Conservation (phyloP, 1,140 invertebrate genomes). For the Eueides isabella region DNA sequence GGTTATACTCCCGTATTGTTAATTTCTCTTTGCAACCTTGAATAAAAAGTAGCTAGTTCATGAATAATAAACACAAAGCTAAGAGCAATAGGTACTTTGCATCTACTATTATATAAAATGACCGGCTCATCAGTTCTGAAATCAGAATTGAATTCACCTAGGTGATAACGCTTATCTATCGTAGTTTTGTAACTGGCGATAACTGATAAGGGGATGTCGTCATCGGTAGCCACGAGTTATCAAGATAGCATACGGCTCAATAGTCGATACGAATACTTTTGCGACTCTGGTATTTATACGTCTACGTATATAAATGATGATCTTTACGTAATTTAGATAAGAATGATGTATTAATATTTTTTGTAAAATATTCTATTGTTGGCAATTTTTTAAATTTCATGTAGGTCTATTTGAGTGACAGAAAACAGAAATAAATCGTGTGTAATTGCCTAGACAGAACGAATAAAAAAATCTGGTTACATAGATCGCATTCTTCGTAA, state of each 20-base stretch:
- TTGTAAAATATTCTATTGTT: not conserved
- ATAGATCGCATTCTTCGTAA: not conserved
- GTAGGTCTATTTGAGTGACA: too few species aligned
- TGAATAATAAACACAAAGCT: slow-evolving; percentile 4
- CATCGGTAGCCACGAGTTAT: not conserved
- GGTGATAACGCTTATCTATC: slow-evolving; percentile 14
- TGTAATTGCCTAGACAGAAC: not conserved
- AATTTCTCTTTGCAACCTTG: slow-evolving; percentile 2
- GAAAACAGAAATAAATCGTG: not conserved
- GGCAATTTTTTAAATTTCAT: not conserved
- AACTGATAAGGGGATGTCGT: not conserved
- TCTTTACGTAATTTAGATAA: slow-evolving; percentile 13
- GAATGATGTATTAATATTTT: slow-evolving; percentile 10
- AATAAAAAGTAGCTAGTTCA: slow-evolving; percentile 4
- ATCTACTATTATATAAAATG: slow-evolving; percentile 9
- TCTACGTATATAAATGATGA: not conserved
- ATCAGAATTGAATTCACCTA: slow-evolving; percentile 28
- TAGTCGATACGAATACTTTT: slow-evolving; percentile 1
- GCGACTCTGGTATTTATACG: not conserved
- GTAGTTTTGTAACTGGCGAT: slow-evolving; percentile 3
- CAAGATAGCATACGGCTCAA: not conserved
- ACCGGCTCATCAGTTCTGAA: slow-evolving; percentile 20
- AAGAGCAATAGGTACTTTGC: not conserved
- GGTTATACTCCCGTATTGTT: not conserved
- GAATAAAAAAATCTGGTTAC: not conserved